Percentiles rank a stretch among this genome's conserved stretches.
Evolutionary conservation across 2,113 vertebrate species (phyloP).

Genomic region (Phoxinus phoxinus): DNA sequence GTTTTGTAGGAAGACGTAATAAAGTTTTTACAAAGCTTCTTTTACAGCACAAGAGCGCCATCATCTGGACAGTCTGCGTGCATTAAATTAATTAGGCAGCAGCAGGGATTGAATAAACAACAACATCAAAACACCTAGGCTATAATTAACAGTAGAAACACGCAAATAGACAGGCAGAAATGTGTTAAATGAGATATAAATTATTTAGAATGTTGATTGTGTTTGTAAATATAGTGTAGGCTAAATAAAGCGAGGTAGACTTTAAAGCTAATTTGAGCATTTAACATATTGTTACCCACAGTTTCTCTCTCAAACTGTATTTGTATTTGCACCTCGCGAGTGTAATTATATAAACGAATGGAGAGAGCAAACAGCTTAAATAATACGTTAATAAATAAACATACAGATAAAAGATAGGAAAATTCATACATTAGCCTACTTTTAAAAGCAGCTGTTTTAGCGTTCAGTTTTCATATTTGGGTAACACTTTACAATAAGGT

Average conservation of each 20-base stretch:
- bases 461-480: neutral
- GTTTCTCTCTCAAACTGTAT: neutral
- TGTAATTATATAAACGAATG: neutral
- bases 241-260: neutral
- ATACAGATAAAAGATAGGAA: neutral
- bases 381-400: neutral
- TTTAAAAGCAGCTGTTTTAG: neutral
- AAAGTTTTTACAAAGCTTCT: slow-evolving; percentile 15
- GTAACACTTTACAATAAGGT: too few species aligned
- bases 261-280: too few species aligned
- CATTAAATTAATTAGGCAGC: neutral
- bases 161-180: neutral
- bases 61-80: neutral
- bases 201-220: too few species aligned
- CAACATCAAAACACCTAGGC: neutral
- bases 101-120: neutral
- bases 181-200: neutral
- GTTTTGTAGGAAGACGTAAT: slow-evolving; percentile 31
- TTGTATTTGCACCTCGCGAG: neutral
- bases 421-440: neutral
- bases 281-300: neutral
- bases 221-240: too few species aligned
- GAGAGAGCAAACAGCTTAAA: neutral
- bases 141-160: neutral
- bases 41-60: slow-evolving; percentile 38